Evolutionary conservation across 2,113 vertebrate species (phyloP).

Genomic region (Scartelaos histophorus): DNA sequence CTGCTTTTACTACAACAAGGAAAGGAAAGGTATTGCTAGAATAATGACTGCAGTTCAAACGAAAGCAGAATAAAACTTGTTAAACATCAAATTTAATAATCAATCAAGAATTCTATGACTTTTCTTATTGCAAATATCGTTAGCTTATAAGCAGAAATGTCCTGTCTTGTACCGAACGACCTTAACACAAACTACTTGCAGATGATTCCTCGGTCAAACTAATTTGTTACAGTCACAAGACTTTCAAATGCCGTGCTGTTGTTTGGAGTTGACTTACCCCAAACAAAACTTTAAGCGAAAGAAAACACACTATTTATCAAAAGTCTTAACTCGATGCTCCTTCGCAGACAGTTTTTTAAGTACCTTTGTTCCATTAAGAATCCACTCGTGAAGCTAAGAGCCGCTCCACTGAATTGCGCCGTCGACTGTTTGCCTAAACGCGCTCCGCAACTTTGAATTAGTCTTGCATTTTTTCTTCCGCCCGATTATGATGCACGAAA

Average conservation of each 20-base stretch:
- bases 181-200: conserved; percentile 18
- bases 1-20: not conserved
- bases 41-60: no score
- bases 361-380: conserved; percentile 10
- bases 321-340: not conserved
- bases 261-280: conserved; percentile 5
- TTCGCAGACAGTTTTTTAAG: not conserved
- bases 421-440: conserved; percentile 6
- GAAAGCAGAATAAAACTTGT: not conserved
- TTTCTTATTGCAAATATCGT: not conserved
- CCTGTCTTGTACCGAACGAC: not conserved
- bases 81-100: not conserved
- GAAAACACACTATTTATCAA: not conserved
- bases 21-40: no score
- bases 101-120: not conserved
- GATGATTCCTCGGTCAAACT: conserved; percentile 39
- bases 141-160: not conserved
- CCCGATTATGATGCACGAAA: not conserved
- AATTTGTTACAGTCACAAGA: conserved; percentile 71
- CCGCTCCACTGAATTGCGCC: conserved; percentile 30
- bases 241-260: conserved; percentile 30
- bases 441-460: not conserved
- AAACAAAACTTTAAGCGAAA: conserved; percentile 7
- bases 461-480: not conserved
- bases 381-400: conserved; percentile 9